phyloP scores from a whole-genome alignment of 1,140 invertebrate species.

The Drosophila seguyi region DNA sequence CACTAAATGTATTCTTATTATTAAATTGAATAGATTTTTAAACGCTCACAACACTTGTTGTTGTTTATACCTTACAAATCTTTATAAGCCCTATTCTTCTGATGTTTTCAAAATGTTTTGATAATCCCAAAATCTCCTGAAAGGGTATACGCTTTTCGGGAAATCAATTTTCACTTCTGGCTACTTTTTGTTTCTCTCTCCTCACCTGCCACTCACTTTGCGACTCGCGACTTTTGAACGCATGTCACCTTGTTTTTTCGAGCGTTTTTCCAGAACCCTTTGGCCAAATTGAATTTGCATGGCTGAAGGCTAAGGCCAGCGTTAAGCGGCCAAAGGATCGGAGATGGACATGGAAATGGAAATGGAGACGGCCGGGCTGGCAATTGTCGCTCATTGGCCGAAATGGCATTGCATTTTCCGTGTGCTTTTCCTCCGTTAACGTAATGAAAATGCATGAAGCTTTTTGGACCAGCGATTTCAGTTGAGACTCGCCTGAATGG shows the following conservation, averaged over 20 bases:
- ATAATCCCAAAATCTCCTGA: background rate
- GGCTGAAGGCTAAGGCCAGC: constrained; percentile 65
- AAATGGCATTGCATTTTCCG: constrained; percentile 52
- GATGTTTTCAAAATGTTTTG: background rate
- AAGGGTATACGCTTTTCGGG: constrained; percentile 5
- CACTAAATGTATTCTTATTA: background rate
- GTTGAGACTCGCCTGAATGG: constrained; percentile 5
- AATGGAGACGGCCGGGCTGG: constrained; percentile 16
- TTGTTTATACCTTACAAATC: too few species aligned
- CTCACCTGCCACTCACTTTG: constrained; percentile 64
- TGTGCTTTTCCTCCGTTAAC: constrained; percentile 46
- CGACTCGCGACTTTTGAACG: constrained; percentile 70
- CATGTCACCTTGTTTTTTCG: constrained; percentile 58
- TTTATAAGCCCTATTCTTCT: background rate
- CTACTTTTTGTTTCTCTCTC: constrained; percentile 19
- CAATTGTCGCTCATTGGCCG: constrained; percentile 69
- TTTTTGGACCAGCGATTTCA: constrained; percentile 10
- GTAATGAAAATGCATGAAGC: constrained; percentile 71
- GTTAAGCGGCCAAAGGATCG: constrained; percentile 43
- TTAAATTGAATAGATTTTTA: too few species aligned
- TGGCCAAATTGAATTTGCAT: constrained; percentile 78
- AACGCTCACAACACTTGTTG: too few species aligned
- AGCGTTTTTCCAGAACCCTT: constrained; percentile 42
- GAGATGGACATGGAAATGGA: constrained; percentile 12
- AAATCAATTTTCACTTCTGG: background rate